Conservation (phyloP, 2,797 vertebrate species). For the Galago senegalensis region DNA sequence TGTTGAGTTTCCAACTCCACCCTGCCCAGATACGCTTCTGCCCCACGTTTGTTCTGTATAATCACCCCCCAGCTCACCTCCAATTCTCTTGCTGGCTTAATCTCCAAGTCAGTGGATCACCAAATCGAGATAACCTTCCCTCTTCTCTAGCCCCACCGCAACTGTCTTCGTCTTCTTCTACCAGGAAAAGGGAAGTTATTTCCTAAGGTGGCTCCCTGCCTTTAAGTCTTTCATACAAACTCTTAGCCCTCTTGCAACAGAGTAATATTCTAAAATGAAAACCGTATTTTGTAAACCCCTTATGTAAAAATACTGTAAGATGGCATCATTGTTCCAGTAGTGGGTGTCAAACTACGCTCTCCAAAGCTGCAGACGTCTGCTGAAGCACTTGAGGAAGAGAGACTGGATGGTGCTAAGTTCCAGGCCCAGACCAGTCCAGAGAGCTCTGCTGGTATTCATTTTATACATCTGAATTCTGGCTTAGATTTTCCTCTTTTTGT, state of each 20-base stretch:
- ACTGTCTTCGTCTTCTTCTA: background rate
- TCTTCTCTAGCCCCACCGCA: background rate
- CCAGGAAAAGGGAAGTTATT: background rate
- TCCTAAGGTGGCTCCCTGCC: too few species aligned
- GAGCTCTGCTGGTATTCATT: background rate
- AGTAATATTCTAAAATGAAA: background rate
- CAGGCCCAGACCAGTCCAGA: background rate
- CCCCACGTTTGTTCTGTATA: background rate
- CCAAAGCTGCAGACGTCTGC: too few species aligned
- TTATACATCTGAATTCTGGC: background rate
- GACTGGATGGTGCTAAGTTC: background rate
- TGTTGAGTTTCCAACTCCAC: background rate
- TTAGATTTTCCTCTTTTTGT: background rate
- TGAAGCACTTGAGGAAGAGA: too few species aligned
- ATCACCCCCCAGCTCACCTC: background rate
- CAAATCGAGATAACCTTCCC: too few species aligned
- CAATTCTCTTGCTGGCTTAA: background rate
- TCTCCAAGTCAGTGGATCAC: background rate
- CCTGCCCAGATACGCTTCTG: rapidly evolving
- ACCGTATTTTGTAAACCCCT: background rate
- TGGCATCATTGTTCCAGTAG: background rate
- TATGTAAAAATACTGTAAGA: background rate
- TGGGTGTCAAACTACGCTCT: background rate
- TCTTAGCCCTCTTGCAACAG: background rate
- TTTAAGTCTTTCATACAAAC: background rate